A percentile compares a stretch with the other conserved stretches of the same genome.
Conservation (phyloP, 2,888 invertebrate genomes). For the Lochmaea capreae region DNA sequence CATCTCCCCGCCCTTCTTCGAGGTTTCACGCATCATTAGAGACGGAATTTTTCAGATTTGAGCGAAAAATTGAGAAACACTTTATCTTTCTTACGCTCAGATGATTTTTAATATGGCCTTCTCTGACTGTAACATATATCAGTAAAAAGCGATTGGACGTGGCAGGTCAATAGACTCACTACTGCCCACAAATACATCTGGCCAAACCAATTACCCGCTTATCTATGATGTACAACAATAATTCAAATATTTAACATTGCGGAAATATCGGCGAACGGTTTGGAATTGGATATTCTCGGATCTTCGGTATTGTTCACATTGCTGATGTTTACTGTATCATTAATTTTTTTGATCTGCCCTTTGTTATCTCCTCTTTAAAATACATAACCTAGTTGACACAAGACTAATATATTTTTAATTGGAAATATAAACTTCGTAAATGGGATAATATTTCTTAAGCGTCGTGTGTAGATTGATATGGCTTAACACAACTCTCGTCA, state of each 20-base stretch:
- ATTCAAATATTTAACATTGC: constrained; percentile 47
- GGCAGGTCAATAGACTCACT: constrained; percentile 43
- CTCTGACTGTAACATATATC: constrained; percentile 54
- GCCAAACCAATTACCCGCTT: constrained; percentile 45
- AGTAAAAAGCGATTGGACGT: constrained; percentile 43
- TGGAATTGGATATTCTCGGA: constrained; percentile 38
- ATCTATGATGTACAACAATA: constrained; percentile 47
- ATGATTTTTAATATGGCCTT: constrained; percentile 59
- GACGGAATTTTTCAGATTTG: constrained; percentile 47
- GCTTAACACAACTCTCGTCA: no score
- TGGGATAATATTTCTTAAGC: no score
- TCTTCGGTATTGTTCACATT: constrained; percentile 30
- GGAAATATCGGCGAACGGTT: constrained; percentile 37
- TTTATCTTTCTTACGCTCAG: constrained; percentile 62
- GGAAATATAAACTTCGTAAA: not conserved
- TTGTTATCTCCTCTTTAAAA: not conserved
- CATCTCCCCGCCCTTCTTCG: constrained; percentile 37
- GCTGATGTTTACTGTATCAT: constrained; percentile 22
- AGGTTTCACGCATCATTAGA: constrained; percentile 58
- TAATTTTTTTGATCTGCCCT: constrained; percentile 15
- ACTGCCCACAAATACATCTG: constrained; percentile 41
- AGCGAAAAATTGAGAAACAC: constrained; percentile 57
- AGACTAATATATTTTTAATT: constrained; percentile 15
- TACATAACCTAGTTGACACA: not conserved
- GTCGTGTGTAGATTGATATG: no score